phyloP scores from a whole-genome alignment of 2,888 invertebrate species.

The Salticus scenicus region DNA sequence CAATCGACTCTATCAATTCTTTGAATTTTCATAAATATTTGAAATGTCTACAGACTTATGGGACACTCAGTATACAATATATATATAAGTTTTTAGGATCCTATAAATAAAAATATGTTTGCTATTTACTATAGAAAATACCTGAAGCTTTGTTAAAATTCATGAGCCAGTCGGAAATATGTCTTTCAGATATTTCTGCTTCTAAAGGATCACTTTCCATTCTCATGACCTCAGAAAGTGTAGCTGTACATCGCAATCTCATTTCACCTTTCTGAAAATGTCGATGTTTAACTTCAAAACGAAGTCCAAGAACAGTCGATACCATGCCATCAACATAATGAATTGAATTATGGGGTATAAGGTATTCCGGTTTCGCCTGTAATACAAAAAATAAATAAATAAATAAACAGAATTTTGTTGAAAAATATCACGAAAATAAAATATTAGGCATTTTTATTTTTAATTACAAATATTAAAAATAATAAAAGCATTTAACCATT shows the following conservation, averaged over 20 bases:
- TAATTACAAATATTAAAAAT: no score
- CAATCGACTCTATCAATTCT: neutral
- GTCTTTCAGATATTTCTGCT: slow-evolving; percentile 53
- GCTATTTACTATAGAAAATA: neutral
- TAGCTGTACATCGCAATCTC: slow-evolving; percentile 66
- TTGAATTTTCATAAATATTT: no score
- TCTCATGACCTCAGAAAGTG: slow-evolving; percentile 56
- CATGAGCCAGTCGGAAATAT: slow-evolving; percentile 63
- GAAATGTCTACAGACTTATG: neutral
- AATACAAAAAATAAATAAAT: neutral
- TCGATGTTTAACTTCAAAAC: slow-evolving; percentile 45
- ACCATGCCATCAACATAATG: slow-evolving; percentile 22
- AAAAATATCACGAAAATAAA: no score
- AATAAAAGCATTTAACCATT: no score
- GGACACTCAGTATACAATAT: neutral
- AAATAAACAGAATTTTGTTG: neutral
- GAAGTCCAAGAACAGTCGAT: slow-evolving; percentile 45
- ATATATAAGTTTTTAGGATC: neutral
- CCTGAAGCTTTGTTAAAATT: slow-evolving; percentile 45
- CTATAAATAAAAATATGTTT: neutral
- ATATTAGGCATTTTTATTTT: no score
- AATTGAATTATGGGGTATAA: slow-evolving; percentile 23
- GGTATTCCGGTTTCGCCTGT: slow-evolving; percentile 39
- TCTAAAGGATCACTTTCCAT: slow-evolving; percentile 61
- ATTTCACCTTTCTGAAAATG: slow-evolving; percentile 61